phyloP scores from a whole-genome alignment of 1,140 invertebrate genomes.

The Pseudomyrmex concolor region DNA sequence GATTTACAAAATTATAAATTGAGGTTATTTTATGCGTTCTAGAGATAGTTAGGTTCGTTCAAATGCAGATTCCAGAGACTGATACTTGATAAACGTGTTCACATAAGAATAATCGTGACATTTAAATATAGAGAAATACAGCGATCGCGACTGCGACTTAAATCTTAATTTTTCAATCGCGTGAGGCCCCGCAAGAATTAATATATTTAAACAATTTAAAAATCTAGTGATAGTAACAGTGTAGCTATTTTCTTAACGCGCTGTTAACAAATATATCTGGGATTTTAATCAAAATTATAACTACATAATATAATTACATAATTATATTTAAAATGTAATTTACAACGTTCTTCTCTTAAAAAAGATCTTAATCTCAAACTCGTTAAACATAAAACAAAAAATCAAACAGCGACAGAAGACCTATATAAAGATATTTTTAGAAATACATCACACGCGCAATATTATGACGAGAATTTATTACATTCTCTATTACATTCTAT shows the following conservation, averaged over 20 bases:
- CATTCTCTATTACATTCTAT: neutral
- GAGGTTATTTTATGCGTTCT: neutral
- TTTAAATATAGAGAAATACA: neutral
- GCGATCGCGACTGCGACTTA: neutral
- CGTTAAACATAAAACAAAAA: neutral
- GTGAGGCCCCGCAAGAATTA: conserved; percentile 11
- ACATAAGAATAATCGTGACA: neutral
- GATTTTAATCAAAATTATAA: neutral
- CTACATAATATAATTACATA: neutral
- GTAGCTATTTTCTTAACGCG: neutral
- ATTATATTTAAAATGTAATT: neutral
- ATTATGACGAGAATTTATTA: neutral
- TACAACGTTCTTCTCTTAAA: neutral
- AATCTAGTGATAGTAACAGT: neutral
- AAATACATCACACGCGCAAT: neutral
- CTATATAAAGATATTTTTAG: neutral
- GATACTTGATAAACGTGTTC: neutral
- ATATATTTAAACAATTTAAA: neutral
- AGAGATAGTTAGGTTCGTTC: neutral
- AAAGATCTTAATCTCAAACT: neutral
- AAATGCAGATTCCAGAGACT: neutral
- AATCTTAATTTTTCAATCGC: neutral
- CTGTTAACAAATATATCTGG: neutral
- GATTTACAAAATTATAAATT: too few relatives aligned
- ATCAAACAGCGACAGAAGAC: too few relatives aligned